Percentiles rank a stretch among this genome's conserved stretches.
Evolutionary conservation across 1,140 invertebrate species (phyloP).

Genomic region (Anoplolepis gracilipes): DNA sequence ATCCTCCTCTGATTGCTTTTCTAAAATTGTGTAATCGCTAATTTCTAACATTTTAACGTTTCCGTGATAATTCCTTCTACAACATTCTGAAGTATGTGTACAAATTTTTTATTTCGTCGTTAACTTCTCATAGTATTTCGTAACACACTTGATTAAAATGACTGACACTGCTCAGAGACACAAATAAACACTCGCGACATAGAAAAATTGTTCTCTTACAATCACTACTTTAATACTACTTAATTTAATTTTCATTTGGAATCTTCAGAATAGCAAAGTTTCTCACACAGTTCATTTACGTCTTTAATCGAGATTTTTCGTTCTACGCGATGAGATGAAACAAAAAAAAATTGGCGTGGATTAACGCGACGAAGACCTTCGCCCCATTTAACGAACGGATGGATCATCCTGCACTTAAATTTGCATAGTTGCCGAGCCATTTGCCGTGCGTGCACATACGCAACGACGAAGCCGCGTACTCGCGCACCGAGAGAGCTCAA

Average conservation of each 20-base stretch:
- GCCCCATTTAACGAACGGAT: slow-evolving; percentile 77
- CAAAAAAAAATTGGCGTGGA: slow-evolving; percentile 66
- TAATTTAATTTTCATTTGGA: background rate
- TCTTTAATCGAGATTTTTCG: background rate
- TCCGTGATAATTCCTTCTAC: no score
- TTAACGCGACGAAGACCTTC: slow-evolving; percentile 69
- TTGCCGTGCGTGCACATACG: slow-evolving; percentile 58
- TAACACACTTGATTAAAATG: background rate
- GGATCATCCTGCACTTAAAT: slow-evolving; percentile 82
- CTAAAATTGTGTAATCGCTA: background rate
- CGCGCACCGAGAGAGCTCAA: slow-evolving; percentile 58
- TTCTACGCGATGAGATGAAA: background rate
- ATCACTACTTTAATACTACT: background rate
- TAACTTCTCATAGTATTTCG: slow-evolving; percentile 8
- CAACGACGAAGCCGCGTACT: slow-evolving; percentile 67
- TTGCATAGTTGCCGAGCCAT: slow-evolving; percentile 77
- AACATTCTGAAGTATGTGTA: background rate
- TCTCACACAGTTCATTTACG: background rate
- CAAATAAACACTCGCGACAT: background rate
- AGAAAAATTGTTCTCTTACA: background rate
- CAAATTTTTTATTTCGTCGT: background rate
- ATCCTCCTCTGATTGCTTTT: background rate
- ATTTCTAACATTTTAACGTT: slow-evolving; percentile 8
- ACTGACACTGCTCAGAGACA: background rate
- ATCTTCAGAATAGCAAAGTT: background rate